phyloP scores from a whole-genome alignment of 2,113 vertebrate genomes.

The Aspidoscelis tigris region DNA sequence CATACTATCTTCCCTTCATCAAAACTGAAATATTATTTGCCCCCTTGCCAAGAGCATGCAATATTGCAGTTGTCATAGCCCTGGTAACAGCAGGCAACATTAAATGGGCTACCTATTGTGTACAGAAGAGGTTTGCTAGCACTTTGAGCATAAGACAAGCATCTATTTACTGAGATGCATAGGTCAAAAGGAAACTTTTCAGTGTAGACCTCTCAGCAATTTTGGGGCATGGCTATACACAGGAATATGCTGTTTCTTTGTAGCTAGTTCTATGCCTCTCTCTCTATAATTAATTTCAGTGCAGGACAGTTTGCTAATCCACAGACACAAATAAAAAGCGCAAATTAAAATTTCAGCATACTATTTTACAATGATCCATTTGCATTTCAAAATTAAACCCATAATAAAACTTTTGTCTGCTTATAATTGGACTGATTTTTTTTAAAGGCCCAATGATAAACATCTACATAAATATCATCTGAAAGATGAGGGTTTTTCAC shows the following conservation, averaged over 20 bases:
- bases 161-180: constrained; percentile 53
- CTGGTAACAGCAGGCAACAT: constrained; percentile 74
- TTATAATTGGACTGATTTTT: constrained; percentile 76
- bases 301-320: constrained; percentile 63
- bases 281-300: constrained; percentile 68
- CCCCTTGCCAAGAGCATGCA: constrained; percentile 76
- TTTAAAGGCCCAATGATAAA: constrained; percentile 67
- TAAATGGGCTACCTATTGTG: constrained; percentile 57
- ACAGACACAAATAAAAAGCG: constrained; percentile 62
- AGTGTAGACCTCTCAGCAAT: constrained; percentile 53
- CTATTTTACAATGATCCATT: constrained; percentile 66
- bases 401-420: constrained; percentile 72
- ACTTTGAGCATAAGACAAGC: constrained; percentile 39
- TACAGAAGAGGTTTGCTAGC: constrained; percentile 21
- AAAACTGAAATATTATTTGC: constrained; percentile 82
- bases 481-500: constrained; percentile 49
- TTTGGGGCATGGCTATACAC: constrained; percentile 32
- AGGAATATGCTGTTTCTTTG: constrained; percentile 49
- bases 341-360: constrained; percentile 71
- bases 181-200: constrained; percentile 56
- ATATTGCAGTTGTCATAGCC: constrained; percentile 74
- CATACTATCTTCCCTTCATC: constrained; percentile 73
- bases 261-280: constrained; percentile 52
- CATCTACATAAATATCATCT: constrained; percentile 74
- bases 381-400: constrained; percentile 72